Base-by-base conservation (phyloP, 2,888 invertebrate species). In the Pristionchus entomophagus region DNA sequence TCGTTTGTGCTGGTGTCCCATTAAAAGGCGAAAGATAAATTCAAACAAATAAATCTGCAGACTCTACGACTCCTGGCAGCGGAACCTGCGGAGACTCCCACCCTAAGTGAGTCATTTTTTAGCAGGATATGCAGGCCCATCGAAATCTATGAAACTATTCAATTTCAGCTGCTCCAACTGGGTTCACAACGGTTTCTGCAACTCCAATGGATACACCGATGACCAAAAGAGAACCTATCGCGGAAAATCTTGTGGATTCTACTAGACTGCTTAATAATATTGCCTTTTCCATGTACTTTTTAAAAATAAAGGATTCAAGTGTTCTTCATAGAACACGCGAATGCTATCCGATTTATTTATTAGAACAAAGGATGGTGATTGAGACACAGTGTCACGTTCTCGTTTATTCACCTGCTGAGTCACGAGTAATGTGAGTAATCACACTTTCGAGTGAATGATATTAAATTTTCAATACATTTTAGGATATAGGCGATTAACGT, bases 261-360 rank as follows among this genome's bases (percentile, higher is more conserved):
- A 38, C 69, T 69, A 41, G 38, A 45, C 38, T 41, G 38, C 17
- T 22, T 35, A 69, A 69, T 69, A 38, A 69, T 38, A 4, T n/a
- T 6, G 5, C 19, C 69, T n/a, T 69, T 38, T 22, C 22, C 6
- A 69, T 69, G n/a, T 8, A 1, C 69, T n/a, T 22, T 22, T 38
- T 38, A 38, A 22, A 41, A 69, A 69, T 69, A 69, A 69, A 69
- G 69, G 38, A 69, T 38, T 69, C 38, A 69, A 69, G 69, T 69
- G 69, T 69, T 69, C 69, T 38, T n/a, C 41, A 38, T 62, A 69
- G 69, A 69, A 69, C 69, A 69, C 69, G 69, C 19, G 41, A 69
- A 69, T 38, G 41, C 69, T 22, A 69, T 69, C 38, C 69, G 19
- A 69, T 69, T 69, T 12, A 38, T 38, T 14, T 69, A 77, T 19